Percentiles rank a stretch among this genome's conserved stretches.
Evolutionary conservation across 92 coral and sea anemone genomes (phyloP).

Genomic region (Plumapathes pennacea): DNA sequence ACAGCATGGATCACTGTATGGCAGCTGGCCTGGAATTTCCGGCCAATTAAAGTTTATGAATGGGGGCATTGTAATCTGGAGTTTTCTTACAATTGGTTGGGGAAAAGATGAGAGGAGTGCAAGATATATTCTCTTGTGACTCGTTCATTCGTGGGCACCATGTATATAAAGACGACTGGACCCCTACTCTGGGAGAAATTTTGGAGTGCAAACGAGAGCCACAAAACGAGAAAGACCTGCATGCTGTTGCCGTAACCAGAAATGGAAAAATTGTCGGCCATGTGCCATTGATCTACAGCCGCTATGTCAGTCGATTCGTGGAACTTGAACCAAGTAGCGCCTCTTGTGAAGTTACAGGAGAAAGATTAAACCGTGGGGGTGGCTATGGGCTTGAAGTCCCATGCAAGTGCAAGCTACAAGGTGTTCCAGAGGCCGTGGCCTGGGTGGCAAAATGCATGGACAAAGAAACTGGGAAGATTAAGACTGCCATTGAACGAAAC

Average conservation of each 20-base stretch:
- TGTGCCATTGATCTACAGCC: slow-evolving; percentile 17
- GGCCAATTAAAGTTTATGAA: slow-evolving; percentile 18
- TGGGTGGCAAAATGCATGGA: slow-evolving; percentile 15
- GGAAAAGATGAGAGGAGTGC: slow-evolving; percentile 10
- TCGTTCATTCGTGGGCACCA: slow-evolving; percentile 13
- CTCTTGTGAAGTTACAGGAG: slow-evolving; percentile 10
- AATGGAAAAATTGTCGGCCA: slow-evolving; percentile 10
- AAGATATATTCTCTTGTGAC: slow-evolving; percentile 10
- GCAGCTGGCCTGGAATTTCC: slow-evolving; percentile 3
- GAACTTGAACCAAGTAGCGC: slow-evolving; percentile 13
- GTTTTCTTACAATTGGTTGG: too few species aligned
- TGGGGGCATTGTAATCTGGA: slow-evolving; percentile 6
- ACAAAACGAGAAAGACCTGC: slow-evolving; percentile 6
- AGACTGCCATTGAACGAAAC: too few species aligned
- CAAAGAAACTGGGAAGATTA: slow-evolving; percentile 12
- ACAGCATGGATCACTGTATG: background rate
- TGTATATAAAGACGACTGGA: slow-evolving; percentile 16
- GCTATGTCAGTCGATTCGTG: slow-evolving; percentile 8
- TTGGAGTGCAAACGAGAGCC: slow-evolving; percentile 8
- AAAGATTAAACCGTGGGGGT: slow-evolving; percentile 18
- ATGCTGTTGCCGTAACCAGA: slow-evolving; percentile 10
- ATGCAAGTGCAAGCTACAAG: slow-evolving; percentile 6
- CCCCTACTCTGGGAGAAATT: slow-evolving; percentile 17
- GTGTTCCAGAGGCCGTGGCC: slow-evolving; percentile 16
- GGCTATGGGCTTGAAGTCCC: slow-evolving; percentile 19